These are phyloP conservation scores for Andrena fulva DNA, from an alignment of 2,888 invertebrate genomes.

Conservation along the genomic window DNA sequence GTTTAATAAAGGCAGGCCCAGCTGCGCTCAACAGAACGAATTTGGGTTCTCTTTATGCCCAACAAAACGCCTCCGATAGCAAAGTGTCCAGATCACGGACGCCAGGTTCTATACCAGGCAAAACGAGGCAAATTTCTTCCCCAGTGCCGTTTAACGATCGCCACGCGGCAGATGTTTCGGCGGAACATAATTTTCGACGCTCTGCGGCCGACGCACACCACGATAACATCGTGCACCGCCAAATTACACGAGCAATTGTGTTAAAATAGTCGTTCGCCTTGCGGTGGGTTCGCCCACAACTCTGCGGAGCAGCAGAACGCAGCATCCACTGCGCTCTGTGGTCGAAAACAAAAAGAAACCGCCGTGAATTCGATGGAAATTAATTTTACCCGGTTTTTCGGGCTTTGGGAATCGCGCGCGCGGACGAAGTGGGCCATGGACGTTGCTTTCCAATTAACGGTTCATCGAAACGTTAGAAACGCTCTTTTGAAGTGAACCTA, in stretches of 20 bases:
- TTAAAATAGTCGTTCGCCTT: constrained; percentile 21
- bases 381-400: constrained; percentile 2
- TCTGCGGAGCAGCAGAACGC: neutral
- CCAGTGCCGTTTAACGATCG: neutral
- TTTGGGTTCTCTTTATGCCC: constrained; percentile 5
- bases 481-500: no score
- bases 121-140: constrained; percentile 11
- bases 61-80: neutral
- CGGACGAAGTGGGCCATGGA: neutral
- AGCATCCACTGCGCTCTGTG: neutral
- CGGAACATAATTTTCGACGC: constrained; percentile 32
- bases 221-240: constrained; percentile 17
- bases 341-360: neutral
- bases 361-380: neutral
- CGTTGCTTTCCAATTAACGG: neutral
- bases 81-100: neutral
- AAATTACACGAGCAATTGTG: constrained; percentile 39
- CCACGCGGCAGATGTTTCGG: constrained; percentile 19
- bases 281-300: neutral
- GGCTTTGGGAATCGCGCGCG: neutral
- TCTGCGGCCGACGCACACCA: constrained; percentile 10
- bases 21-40: neutral
- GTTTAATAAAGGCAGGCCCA: no score
- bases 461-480: no score
- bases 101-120: neutral